Evolutionary conservation across 2,113 vertebrate species (phyloP).

Genomic region (Nannobrachium achirus): DNA sequence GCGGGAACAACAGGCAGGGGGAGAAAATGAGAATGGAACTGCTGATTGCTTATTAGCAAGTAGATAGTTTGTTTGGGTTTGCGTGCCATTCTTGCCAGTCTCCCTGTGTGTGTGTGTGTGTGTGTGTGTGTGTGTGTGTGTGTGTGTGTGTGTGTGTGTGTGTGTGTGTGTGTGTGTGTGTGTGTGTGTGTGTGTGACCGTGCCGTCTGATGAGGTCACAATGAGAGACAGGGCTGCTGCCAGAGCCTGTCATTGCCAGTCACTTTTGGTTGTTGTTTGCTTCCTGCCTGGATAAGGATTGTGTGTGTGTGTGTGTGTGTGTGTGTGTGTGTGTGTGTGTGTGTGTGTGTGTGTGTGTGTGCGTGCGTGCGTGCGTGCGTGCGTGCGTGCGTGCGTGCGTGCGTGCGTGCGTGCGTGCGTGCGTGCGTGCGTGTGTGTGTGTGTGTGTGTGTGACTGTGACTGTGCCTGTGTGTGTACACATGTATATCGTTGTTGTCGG

Average conservation of each 20-base stretch:
- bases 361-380: constrained; percentile 37
- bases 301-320: constrained; percentile 6
- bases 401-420: constrained; percentile 3
- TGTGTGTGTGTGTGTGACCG: constrained; percentile 14
- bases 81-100: constrained; percentile 29
- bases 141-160: background rate
- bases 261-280: constrained; percentile 71
- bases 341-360: constrained; percentile 31
- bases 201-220: constrained; percentile 65
- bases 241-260: constrained; percentile 71
- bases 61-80: constrained; percentile 49
- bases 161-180: constrained; percentile 12
- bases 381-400: constrained; percentile 39
- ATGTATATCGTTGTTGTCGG: too few species aligned
- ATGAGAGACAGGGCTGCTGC: constrained; percentile 61
- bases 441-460: constrained; percentile 38
- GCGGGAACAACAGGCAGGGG: background rate
- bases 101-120: constrained; percentile 1
- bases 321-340: constrained; percentile 31
- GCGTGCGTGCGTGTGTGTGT: constrained; percentile 30
- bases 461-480: constrained; percentile 12
- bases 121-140: background rate
- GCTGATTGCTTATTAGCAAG: constrained; percentile 69
- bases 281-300: constrained; percentile 60
- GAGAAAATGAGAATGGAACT: constrained; percentile 23